Evolutionary conservation across 2,113 vertebrate genomes (phyloP), one percentile per base, ranked within the genome.

Genomic region (Burhinus bistriatus): DNA sequence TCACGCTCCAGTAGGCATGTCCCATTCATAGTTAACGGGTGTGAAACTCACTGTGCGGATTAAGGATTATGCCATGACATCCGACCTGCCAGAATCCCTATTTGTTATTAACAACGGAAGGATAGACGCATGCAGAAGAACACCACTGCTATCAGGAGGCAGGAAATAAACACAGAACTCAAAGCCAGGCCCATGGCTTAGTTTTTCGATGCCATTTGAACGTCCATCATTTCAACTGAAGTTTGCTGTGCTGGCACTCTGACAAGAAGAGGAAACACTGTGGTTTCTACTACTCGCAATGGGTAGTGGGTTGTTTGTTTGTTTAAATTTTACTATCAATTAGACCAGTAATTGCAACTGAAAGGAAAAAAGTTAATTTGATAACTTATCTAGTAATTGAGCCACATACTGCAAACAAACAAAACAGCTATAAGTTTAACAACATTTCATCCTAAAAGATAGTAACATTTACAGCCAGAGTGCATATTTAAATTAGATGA

Each of bases 261-360:
- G 40, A 47, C 51, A 65, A n/a, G 40, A 77, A 8, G 5, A 76
- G 23, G 11, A 64, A 89, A 75, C 40, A 79, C 51, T 55, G 42
- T 38, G 64, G 26, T 69, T 76, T 34, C 64, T 82, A 26, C 34
- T 58, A 22, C 58, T 85, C 55, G 45, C 64, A 62, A 27, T 14
- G 23, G 34, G 42, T 8, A 71, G 44, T 2, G 22, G 6, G 6
- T 52, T 52, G 23, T 25, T 20, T 2, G 29, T 21, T n/a, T 58
- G 34, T n/a, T 90, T 73, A 71, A 94, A 73, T 89, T 49, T 65
- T 40, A 34, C 26, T 72, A n/a, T 68, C 96, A 82, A 92, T 93
- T 71, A 83, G 54, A 75, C 4, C 27, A 65, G 13, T 66, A 92
- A 89, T 61, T 72, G n/a, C 38, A 71, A 44, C 8, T 42, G 27